These are phyloP conservation scores for Masticophis lateralis DNA, from an alignment of 2,797 vertebrate species.

Conservation along the genomic window DNA sequence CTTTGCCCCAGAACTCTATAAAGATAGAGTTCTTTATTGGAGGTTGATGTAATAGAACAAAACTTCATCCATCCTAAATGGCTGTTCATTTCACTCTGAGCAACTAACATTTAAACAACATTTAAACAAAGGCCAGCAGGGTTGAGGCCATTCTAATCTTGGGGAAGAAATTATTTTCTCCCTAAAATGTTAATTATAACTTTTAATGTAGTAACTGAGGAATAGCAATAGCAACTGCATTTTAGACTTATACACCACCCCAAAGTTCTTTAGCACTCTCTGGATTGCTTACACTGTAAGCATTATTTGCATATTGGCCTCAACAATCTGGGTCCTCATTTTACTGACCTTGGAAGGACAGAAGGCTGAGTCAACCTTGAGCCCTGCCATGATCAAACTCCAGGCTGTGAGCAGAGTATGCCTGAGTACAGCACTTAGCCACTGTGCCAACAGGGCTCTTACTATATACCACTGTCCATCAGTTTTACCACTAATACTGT, in stretches of 20 bases:
- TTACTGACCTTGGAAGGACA: not conserved
- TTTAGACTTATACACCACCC: not conserved
- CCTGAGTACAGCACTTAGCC: not conserved
- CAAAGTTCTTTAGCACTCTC: not conserved
- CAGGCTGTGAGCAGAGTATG: not conserved
- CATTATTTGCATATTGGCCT: not conserved
- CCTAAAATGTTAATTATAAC: not conserved
- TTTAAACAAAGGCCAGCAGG: not conserved
- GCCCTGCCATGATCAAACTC: not conserved
- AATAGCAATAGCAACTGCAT: not conserved
- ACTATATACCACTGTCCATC: not conserved
- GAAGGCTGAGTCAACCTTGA: not conserved
- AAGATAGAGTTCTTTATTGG: not conserved
- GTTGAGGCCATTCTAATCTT: not conserved
- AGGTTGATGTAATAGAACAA: not conserved
- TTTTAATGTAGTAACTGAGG: not conserved
- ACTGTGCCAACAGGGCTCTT: not conserved
- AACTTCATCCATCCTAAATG: not conserved
- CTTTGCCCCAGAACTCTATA: not conserved
- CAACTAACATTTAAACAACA: not conserved
- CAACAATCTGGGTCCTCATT: not conserved
- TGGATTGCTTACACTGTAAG: not conserved
- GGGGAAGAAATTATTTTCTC: not conserved
- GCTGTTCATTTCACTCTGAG: not conserved
- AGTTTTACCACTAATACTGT: not conserved